A percentile compares a stretch with the other conserved stretches of the same genome.
phyloP scores from a whole-genome alignment of 2,797 vertebrate genomes.

The Cyclopterus lumpus region DNA sequence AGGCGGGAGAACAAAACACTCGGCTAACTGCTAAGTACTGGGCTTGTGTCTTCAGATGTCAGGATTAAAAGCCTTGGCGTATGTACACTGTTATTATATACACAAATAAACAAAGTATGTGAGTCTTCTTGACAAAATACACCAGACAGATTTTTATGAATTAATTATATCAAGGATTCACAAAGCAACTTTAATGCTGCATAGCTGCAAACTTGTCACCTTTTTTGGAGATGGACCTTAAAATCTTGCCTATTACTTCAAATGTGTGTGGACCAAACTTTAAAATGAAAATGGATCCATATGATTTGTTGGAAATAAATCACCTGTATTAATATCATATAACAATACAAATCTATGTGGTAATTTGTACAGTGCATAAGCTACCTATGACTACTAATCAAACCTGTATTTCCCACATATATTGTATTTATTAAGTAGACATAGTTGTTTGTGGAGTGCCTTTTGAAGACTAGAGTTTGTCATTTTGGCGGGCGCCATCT shows the following conservation, averaged over 20 bases:
- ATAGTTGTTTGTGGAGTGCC: no score
- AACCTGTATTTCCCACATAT: neutral
- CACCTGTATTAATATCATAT: neutral
- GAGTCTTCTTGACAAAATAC: neutral
- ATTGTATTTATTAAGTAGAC: neutral
- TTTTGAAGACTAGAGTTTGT: no score
- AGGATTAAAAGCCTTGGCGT: constrained; percentile 44
- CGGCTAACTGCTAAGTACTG: constrained; percentile 59
- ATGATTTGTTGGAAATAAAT: no score
- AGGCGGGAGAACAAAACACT: constrained; percentile 30
- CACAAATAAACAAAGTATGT: constrained; percentile 9
- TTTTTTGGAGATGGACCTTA: neutral
- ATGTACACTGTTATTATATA: neutral
- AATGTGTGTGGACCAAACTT: no score
- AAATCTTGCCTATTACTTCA: no score
- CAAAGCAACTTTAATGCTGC: neutral
- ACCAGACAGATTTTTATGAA: neutral
- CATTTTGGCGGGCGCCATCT: no score
- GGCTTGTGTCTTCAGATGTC: constrained; percentile 55
- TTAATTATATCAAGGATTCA: neutral
- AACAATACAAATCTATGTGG: neutral
- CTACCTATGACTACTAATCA: neutral
- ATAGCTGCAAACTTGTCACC: neutral
- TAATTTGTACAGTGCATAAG: no score
- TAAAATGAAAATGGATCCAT: no score